These are phyloP conservation scores for Boulengeromyrus knoepffleri DNA, from an alignment of 2,113 vertebrate genomes.

Conservation along the genomic window DNA sequence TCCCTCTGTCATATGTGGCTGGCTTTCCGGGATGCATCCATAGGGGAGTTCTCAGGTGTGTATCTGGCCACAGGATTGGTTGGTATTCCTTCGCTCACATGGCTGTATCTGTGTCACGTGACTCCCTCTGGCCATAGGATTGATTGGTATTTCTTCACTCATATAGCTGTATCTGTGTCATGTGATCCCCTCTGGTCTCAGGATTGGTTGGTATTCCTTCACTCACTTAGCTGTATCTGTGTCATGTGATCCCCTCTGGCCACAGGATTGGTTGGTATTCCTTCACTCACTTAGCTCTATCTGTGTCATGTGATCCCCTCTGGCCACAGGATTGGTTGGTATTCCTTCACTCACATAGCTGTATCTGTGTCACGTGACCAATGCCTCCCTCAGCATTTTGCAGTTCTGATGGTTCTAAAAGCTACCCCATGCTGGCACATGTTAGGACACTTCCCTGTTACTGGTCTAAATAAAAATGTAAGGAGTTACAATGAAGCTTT, in stretches of 20 bases:
- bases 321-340: constrained; percentile 42
- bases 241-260: constrained; percentile 55
- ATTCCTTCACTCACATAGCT: constrained; percentile 38
- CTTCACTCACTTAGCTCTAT: constrained; percentile 38
- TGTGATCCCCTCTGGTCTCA: constrained; percentile 34
- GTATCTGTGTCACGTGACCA: constrained; percentile 50
- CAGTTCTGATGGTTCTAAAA: neutral
- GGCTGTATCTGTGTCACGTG: constrained; percentile 51
- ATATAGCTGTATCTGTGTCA: constrained; percentile 47
- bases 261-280: constrained; percentile 49
- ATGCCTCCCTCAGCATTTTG: neutral
- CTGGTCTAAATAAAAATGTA: neutral
- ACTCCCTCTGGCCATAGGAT: constrained; percentile 43
- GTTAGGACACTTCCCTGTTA: neutral
- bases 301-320: constrained; percentile 45
- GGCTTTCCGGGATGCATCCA: constrained; percentile 75
- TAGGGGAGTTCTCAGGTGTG: constrained; percentile 99
- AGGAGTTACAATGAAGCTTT: neutral
- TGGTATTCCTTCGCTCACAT: constrained; percentile 34
- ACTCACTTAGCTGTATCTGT: constrained; percentile 39
- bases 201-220: constrained; percentile 32
- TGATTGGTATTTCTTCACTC: constrained; percentile 18
- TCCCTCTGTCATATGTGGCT: constrained; percentile 60
- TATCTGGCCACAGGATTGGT: constrained; percentile 65
- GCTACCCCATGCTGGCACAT: neutral